These are phyloP conservation scores for Pandemis heparana DNA, from an alignment of 2,888 invertebrate genomes.

Conservation along the genomic window DNA sequence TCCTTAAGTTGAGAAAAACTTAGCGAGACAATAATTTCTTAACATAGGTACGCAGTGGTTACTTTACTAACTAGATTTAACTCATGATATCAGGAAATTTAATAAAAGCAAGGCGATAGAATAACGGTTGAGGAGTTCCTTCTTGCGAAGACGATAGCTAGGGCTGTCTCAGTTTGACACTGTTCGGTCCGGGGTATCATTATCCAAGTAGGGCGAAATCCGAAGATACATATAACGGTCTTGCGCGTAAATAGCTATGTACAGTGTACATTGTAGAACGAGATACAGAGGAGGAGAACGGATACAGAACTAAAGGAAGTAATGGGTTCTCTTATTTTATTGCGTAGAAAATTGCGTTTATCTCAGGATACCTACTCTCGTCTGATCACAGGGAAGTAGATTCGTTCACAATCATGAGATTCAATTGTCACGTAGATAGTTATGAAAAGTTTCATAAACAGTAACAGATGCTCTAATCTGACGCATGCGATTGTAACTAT, in stretches of 20 bases:
- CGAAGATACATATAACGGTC: background rate
- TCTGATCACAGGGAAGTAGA: background rate
- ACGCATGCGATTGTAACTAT: background rate
- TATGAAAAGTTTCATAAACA: background rate
- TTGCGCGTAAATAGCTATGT: no score
- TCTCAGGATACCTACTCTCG: background rate
- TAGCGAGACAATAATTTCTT: background rate
- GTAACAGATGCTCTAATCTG: background rate
- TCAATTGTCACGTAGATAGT: background rate
- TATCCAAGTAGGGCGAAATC: background rate
- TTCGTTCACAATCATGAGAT: background rate
- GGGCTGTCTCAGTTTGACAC: no score
- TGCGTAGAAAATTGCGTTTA: background rate
- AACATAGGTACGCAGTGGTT: background rate
- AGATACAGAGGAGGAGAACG: no score
- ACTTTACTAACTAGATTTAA: background rate
- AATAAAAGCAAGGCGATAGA: background rate
- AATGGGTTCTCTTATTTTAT: background rate
- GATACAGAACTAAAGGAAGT: no score
- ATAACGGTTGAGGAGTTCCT: background rate
- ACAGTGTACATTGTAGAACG: no score
- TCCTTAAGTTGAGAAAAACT: background rate
- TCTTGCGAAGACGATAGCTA: no score
- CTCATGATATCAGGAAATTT: background rate
- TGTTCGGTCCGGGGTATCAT: background rate